Percentiles rank a stretch among this genome's conserved stretches.
These are phyloP conservation scores for Herpetotheres cachinnans DNA, from an alignment of 2,113 vertebrate species.

Conservation along the genomic window DNA sequence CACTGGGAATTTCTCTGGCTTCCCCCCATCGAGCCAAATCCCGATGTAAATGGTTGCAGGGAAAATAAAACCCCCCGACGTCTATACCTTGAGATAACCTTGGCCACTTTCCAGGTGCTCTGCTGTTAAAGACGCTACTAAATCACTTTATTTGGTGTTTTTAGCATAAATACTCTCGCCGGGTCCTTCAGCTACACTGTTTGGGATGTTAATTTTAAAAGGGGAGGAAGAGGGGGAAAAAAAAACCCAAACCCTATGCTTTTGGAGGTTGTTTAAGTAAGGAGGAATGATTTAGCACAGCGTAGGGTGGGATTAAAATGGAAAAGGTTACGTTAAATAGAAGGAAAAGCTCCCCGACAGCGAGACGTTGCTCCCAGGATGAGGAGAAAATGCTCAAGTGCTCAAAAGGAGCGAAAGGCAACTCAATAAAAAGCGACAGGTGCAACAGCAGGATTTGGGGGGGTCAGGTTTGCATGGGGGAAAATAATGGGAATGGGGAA, in stretches of 20 bases:
- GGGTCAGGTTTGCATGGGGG: not conserved
- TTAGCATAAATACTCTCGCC: not conserved
- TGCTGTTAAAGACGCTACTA: not conserved
- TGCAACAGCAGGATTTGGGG: fast-evolving
- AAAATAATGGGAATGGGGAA: not conserved
- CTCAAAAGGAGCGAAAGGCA: not conserved
- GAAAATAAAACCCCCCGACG: not conserved
- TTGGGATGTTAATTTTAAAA: not conserved
- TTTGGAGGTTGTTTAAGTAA: not conserved
- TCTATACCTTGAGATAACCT: conserved; percentile 28
- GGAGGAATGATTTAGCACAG: not conserved
- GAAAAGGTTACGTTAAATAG: not conserved
- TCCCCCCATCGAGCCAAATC: not conserved
- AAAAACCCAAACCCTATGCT: too few species aligned
- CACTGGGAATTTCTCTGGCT: not conserved
- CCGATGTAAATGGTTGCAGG: not conserved
- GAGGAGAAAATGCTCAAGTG: not conserved
- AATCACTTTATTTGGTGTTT: not conserved
- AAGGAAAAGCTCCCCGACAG: not conserved
- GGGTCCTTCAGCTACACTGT: not conserved
- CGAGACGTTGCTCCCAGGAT: not conserved
- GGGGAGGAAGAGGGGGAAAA: not conserved
- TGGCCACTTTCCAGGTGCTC: not conserved
- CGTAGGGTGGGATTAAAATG: not conserved
- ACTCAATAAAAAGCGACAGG: not conserved